Base-by-base conservation (phyloP, 2,888 invertebrate genomes). In the Aspidiotus destructor region DNA sequence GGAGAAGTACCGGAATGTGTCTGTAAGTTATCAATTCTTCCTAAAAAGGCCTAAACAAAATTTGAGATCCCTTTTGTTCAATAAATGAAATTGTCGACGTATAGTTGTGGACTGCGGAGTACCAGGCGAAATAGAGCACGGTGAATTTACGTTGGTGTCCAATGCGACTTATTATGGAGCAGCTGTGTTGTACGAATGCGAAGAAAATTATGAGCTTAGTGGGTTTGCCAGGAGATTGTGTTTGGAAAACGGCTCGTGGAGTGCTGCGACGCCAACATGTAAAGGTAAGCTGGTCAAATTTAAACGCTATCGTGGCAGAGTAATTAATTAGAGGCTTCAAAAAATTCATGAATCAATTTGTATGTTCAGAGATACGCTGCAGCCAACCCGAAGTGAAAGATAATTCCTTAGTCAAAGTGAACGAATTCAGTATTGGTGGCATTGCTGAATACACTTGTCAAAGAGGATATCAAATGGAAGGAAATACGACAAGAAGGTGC, bases 91-190 rank as follows among this genome's bases (percentile, higher is more conserved):
- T 13, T 3, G 6, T 6, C 11, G 10, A 13, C 2, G 48, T 48
- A 48, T 73, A 91, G 91, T 86, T 77, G 92, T 94, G 57, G 92
- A 94, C 76, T 94, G 94, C 75, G 88, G 88, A 7, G 82, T 83
- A 64, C 92, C 92, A 0, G 83, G 84, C 6, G 81, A 84, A 6
- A 81, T 91, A 3, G 81, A 82, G 53, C 85, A 88, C 75, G 92
- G 92, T 16, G 84, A 84, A 74, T 86, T 89, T 70, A 87, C 86
- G 0, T 78, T 93, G 65, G 87, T 90, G 0, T 89, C 91, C 0
- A 93, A 93, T 76, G 90, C 86, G 0, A 92, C 93, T 0, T 92
- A 91, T 76, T 92, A 92, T 74, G 92, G 92, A 0, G 89, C 91
- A 0, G 85, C 89, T 2, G 91, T 85, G 0, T 80, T 92, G 8